Base-by-base conservation (phyloP, 2,797 vertebrate species). In the Halcyon chelicuti region DNA sequence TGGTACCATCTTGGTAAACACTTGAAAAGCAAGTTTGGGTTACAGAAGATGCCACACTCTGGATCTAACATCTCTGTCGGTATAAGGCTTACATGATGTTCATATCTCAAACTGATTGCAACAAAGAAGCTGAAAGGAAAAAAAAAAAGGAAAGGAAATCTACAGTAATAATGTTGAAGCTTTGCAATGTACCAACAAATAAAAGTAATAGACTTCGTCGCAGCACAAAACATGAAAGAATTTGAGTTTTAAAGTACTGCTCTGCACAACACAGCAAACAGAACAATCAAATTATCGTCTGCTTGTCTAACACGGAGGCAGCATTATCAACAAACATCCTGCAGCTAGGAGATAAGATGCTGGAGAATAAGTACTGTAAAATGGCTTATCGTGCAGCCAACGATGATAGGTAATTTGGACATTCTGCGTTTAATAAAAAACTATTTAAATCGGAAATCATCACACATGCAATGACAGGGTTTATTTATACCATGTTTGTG, bases 341-440 rank as follows among this genome's bases (percentile, higher is more conserved):
- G 98, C 97, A 98, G 98, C 90, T 96, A 96, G 92, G 96, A 98
- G 98, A 99, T 98, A 99, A 99, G 98, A 97, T 98, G 97, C 96
- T 88, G 70, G 88, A 94, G 86, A 97, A 97, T 79, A 97, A 97
- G 96, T 94, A 91, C 88, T 96, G 84, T 90, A 97, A 99, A 99
- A 98, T 98, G 98, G 98, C 99, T 99, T 98, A 98, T 98, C 98
- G 98, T 98, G 97, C 97, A 98, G 97, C 96, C 98, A 98, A 98
- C 98, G 99, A 98, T 98, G 98, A 99, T 99, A 99, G 98, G 98
- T 99, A 98, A 98, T 99, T 99, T 97, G 98, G 98, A 98, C 98
- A 98, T 98, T 98, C 98, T 98, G 98, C 98, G 98, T 98, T 98
- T 98, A 98, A 98, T 94, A 97, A 92, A 96, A 98, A 99, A 98